A percentile compares a stretch with the other conserved stretches of the same genome.
Evolutionary conservation across 2,888 invertebrate species (phyloP).

Genomic region (Pseudococcus jackbeardsleyi): DNA sequence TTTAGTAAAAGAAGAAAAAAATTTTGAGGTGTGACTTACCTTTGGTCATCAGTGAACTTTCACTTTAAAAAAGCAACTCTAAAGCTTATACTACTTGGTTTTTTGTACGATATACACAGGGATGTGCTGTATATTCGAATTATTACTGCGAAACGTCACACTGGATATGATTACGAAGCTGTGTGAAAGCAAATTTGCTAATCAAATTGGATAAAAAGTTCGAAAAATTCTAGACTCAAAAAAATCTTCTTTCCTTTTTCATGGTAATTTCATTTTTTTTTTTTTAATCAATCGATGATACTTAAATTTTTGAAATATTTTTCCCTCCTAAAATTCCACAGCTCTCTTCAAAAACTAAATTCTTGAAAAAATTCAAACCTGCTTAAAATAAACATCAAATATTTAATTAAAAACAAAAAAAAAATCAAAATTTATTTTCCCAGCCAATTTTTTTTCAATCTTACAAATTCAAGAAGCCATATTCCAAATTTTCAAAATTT

Average conservation of each 20-base stretch:
- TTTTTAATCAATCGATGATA: too few species aligned
- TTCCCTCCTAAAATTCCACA: too few species aligned
- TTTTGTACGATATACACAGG: background rate
- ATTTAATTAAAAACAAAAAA: too few species aligned
- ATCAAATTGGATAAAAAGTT: background rate
- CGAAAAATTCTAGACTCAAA: background rate
- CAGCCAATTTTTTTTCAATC: background rate
- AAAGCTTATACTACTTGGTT: background rate
- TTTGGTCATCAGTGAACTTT: background rate
- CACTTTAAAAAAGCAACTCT: background rate
- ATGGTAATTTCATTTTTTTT: too few species aligned
- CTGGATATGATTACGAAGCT: background rate
- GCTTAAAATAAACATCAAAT: too few species aligned
- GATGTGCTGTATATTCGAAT: background rate
- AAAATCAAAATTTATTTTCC: too few species aligned
- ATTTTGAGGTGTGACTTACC: background rate
- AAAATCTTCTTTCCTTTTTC: background rate
- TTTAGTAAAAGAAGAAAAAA: background rate
- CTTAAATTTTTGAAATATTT: too few species aligned
- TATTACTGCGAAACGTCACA: background rate
- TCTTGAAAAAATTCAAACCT: too few species aligned
- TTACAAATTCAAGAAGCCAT: background rate
- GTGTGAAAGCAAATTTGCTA: background rate
- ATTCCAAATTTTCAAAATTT: background rate
- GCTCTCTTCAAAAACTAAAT: too few species aligned